Percentiles rank a stretch among this genome's conserved stretches.
Conservation (phyloP, 2,113 vertebrate species). For the Meles meles region DNA sequence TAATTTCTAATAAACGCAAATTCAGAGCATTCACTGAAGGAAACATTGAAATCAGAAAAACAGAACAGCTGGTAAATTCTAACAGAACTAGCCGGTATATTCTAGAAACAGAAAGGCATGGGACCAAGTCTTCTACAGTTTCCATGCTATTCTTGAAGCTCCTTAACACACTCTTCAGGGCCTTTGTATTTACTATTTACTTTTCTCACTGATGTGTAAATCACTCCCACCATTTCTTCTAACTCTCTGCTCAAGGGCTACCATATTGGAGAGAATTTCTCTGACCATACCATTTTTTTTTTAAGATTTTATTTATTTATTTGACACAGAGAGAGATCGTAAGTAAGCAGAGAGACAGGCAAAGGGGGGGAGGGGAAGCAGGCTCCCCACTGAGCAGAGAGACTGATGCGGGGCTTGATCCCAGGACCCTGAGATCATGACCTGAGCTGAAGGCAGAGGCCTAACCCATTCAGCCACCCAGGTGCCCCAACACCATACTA, state of each 20-base stretch:
- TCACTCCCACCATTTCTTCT: neutral
- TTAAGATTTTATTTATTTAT: no score
- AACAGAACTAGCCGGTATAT: conserved; percentile 22
- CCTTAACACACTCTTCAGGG: neutral
- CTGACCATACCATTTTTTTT: neutral
- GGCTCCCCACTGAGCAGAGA: no score
- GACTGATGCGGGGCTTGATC: no score
- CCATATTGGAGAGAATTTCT: neutral
- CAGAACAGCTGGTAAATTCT: conserved; percentile 17
- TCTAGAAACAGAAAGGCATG: conserved; percentile 51
- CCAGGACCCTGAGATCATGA: no score
- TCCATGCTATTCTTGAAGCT: neutral
- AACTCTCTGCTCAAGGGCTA: neutral
- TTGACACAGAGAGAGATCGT: no score
- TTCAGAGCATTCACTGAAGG: conserved; percentile 67
- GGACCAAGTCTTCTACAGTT: conserved; percentile 22
- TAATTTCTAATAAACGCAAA: conserved; percentile 60
- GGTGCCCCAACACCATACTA: neutral
- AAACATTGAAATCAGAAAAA: conserved; percentile 72
- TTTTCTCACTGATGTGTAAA: neutral
- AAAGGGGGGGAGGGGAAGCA: no score
- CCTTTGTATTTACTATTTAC: neutral
- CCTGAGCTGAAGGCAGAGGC: no score
- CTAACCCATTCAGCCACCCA: no score
- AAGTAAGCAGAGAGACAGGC: no score